Conservation (phyloP, 2,888 invertebrate genomes). For the Tuta absoluta region DNA sequence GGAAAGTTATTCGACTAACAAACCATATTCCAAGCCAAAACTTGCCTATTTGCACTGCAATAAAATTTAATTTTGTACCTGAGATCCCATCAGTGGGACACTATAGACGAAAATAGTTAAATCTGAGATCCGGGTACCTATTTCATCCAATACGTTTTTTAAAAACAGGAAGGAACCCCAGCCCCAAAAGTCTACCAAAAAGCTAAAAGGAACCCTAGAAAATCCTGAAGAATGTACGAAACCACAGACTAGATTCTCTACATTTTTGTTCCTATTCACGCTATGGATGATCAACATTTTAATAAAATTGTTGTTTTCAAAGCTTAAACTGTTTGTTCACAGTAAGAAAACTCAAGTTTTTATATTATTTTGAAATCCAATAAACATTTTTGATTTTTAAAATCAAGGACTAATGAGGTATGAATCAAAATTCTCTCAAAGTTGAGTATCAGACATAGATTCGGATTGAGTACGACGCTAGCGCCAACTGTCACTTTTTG, state of each 20-base stretch:
- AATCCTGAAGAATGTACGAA: background rate
- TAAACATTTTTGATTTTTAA: too few species aligned
- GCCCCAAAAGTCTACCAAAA: too few species aligned
- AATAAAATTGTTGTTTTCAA: background rate
- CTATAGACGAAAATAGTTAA: too few species aligned
- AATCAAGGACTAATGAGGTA: background rate
- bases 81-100: too few species aligned
- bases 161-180: too few species aligned
- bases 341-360: background rate
- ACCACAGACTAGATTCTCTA: background rate
- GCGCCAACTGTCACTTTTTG: conserved; percentile 44
- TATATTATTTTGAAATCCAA: too few species aligned
- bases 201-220: background rate
- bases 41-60: too few species aligned
- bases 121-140: too few species aligned
- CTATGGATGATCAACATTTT: background rate
- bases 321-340: background rate
- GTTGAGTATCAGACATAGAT: background rate
- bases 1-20: too few species aligned
- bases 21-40: too few species aligned
- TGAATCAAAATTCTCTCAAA: background rate
- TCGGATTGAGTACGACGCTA: conserved; percentile 44
- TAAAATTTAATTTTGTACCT: too few species aligned
- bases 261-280: background rate
- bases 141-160: too few species aligned